A percentile compares a stretch with the other conserved stretches of the same genome.
phyloP scores from a whole-genome alignment of 2,888 invertebrate species.

The Cerastis leucographa region DNA sequence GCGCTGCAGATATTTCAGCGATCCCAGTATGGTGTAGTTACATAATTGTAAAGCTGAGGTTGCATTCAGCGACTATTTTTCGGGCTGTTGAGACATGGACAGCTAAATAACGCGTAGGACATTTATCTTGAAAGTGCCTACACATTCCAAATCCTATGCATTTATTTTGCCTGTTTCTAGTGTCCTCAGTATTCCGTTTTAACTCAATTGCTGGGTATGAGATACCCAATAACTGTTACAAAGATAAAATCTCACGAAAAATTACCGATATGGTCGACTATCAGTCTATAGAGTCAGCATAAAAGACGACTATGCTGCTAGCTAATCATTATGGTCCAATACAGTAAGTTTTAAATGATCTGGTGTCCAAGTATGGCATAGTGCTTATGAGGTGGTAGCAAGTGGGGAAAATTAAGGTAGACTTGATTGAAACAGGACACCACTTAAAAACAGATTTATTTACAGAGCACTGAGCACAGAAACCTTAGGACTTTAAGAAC shows the following conservation, averaged over 20 bases:
- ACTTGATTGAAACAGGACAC: no score
- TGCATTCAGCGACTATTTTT: background rate
- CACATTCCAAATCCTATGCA: background rate
- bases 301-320: background rate
- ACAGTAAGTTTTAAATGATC: background rate
- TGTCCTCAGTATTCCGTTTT: no score
- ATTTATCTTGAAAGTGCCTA: no score
- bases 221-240: background rate
- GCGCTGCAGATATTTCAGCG: conserved; percentile 54
- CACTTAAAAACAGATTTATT: background rate
- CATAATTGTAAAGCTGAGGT: conserved; percentile 45
- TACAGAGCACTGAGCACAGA: no score
- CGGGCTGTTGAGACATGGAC: background rate
- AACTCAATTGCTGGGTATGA: background rate
- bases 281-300: background rate
- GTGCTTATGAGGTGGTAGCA: background rate
- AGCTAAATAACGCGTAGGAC: background rate
- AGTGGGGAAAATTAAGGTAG: background rate
- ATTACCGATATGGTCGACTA: background rate
- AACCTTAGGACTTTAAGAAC: no score
- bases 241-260: background rate
- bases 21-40: conserved; percentile 60
- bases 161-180: background rate
- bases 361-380: background rate
- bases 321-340: background rate